A percentile compares a stretch with the other conserved stretches of the same genome.
phyloP scores from a whole-genome alignment of 1,140 invertebrate genomes.

The Eulimnadia texana region DNA sequence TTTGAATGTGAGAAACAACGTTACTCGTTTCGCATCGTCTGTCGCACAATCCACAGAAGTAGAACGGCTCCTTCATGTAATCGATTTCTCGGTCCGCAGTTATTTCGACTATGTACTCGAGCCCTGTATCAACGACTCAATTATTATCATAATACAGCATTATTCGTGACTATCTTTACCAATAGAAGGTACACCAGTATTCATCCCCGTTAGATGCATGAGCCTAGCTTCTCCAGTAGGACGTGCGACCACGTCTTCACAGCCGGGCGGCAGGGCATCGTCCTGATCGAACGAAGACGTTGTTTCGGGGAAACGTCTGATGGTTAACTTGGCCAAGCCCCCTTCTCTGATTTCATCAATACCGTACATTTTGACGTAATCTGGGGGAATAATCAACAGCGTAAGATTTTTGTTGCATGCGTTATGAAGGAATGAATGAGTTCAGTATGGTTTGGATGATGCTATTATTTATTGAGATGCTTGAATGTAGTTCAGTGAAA shows the following conservation, averaged over 20 bases:
- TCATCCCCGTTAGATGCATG: not conserved
- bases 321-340: not conserved
- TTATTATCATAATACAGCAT: not conserved
- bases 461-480: too few relatives aligned
- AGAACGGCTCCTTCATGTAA: not conserved
- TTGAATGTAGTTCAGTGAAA: too few relatives aligned
- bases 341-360: not conserved
- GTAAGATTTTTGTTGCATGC: too few relatives aligned
- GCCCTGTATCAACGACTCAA: not conserved
- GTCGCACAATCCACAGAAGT: not conserved
- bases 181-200: not conserved
- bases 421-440: too few relatives aligned
- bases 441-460: too few relatives aligned
- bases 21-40: not conserved
- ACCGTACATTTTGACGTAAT: not conserved
- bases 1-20: not conserved
- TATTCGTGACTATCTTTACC: not conserved
- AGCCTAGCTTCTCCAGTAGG: not conserved
- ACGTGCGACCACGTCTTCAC: not conserved
- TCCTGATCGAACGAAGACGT: not conserved
- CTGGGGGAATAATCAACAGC: not conserved
- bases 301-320: not conserved
- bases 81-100: not conserved
- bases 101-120: not conserved
- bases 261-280: not conserved